Base-by-base conservation (phyloP, 1,140 invertebrate species). In the Dryas iulia region DNA sequence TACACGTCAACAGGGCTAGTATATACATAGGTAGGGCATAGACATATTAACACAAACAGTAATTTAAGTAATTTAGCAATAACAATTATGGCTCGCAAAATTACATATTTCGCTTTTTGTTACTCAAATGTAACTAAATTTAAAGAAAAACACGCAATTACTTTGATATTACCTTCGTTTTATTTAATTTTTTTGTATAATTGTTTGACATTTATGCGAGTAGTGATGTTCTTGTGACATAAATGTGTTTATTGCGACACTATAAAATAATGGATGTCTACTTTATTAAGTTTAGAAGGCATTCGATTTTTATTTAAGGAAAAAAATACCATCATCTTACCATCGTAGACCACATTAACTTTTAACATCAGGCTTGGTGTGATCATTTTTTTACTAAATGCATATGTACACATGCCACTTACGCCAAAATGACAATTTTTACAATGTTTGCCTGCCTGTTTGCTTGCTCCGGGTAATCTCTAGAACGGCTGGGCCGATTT, bases 91-190 rank as follows among this genome's bases (percentile, higher is more conserved):
- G 39, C 21, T 47, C 3, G 39, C 39, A 47, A 47, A 47, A 47
- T 47, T 21, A 47, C 39, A 47, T 18, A 47, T 18, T 7, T 47
- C 3, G 14, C 39, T 47, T 47, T 47, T 47, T 47, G 39, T 21
- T 14, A 5, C 39, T 47, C 39, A 47, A 47, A 47, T 47, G 39
- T 7, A 47, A 3, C 39, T 47, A 8, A 47, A 47, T 47, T 47
- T 47, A 47, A n/a, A 47, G 39, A 47, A 47, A 47, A 47, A 47
- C 39, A 47, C 14, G 39, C 39, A 47, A 47, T 47, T 47, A 47
- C 39, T 47, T 47, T n/a, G 39, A 18, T 47, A 47, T 47, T 47
- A 47, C 2, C 14, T 10, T 2, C 39, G 39, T 47, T 47, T 47
- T 47, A 47, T 47, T 47, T 47, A 14, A 7, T 18, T 47, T 47